These are phyloP conservation scores for Neodontobutis hainanensis DNA, from an alignment of 2,113 vertebrate genomes.

Conservation along the genomic window DNA sequence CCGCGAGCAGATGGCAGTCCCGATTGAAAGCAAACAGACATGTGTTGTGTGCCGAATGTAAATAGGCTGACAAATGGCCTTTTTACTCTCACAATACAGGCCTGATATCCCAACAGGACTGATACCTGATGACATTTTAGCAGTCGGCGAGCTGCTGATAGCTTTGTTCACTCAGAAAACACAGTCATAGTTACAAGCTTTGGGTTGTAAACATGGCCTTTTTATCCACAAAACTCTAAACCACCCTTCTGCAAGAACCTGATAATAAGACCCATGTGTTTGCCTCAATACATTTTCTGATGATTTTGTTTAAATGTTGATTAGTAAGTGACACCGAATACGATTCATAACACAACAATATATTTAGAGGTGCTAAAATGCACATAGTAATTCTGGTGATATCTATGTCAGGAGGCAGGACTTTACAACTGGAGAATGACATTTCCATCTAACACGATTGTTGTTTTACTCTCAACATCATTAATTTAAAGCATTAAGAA, in stretches of 20 bases:
- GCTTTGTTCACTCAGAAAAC: slow-evolving; percentile 7
- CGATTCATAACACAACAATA: too few species aligned
- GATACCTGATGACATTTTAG: slow-evolving; percentile 31
- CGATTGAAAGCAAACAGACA: slow-evolving; percentile 55
- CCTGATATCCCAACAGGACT: slow-evolving; percentile 15
- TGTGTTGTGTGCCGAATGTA: slow-evolving; percentile 42
- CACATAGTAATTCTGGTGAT: too few species aligned
- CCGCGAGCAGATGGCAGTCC: slow-evolving; percentile 61
- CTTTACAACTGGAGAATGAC: too few species aligned
- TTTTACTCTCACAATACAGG: slow-evolving; percentile 22
- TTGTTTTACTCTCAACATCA: too few species aligned
- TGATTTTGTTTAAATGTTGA: too few species aligned
- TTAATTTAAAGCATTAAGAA: too few species aligned
- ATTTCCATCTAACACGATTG: too few species aligned
- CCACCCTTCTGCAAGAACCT: slow-evolving; percentile 22
- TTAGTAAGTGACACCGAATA: too few species aligned
- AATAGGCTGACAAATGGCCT: slow-evolving; percentile 42
- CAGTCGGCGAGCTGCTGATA: slow-evolving; percentile 9
- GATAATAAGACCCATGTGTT: slow-evolving; percentile 18
- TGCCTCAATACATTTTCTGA: not conserved
- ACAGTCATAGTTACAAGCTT: slow-evolving; percentile 4
- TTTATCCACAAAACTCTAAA: not conserved
- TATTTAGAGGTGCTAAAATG: too few species aligned
- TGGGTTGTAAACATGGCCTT: not conserved
- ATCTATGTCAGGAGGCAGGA: too few species aligned